Evolutionary conservation across 1,140 invertebrate genomes (phyloP).

Genomic region (Drosophila bifasciata): DNA sequence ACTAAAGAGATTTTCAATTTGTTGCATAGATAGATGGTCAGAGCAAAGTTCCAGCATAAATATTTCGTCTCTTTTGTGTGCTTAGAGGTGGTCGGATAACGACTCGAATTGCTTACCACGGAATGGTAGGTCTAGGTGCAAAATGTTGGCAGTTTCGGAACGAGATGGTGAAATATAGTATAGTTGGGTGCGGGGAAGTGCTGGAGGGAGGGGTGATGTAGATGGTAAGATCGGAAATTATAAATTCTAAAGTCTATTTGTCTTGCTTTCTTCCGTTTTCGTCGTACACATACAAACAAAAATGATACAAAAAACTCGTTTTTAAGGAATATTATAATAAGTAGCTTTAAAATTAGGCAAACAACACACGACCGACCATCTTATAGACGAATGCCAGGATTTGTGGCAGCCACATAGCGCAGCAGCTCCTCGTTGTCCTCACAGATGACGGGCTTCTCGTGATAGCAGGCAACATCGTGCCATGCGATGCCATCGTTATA

Average conservation of each 20-base stretch:
- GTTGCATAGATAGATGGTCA: constrained; percentile 11
- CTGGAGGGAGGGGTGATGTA: constrained; percentile 23
- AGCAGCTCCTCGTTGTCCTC: constrained; percentile 94
- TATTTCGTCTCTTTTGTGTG: constrained; percentile 32
- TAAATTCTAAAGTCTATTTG: constrained; percentile 84
- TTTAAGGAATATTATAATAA: constrained; percentile 82
- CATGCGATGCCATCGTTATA: constrained; percentile 96
- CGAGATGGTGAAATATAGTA: constrained; percentile 5
- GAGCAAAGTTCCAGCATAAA: constrained; percentile 51
- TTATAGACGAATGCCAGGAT: constrained; percentile 91
- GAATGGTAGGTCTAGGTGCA: constrained; percentile 36
- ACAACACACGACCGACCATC: constrained; percentile 54
- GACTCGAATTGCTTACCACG: constrained; percentile 42
- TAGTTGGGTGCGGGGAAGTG: not conserved
- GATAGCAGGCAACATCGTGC: constrained; percentile 97
- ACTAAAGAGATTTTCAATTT: constrained; percentile 66
- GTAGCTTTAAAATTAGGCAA: constrained; percentile 82
- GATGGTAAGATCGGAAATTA: constrained; percentile 71
- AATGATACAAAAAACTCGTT: constrained; percentile 76
- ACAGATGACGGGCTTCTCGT: constrained; percentile 95
- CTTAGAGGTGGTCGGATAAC: constrained; percentile 35
- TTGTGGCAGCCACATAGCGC: constrained; percentile 92
- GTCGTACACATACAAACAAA: constrained; percentile 78
- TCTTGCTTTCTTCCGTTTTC: constrained; percentile 74
- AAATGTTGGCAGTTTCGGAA: constrained; percentile 72